A percentile compares a stretch with the other conserved stretches of the same genome.
Evolutionary conservation across 2,888 invertebrate species (phyloP).

Genomic region (Eulithis prunata): DNA sequence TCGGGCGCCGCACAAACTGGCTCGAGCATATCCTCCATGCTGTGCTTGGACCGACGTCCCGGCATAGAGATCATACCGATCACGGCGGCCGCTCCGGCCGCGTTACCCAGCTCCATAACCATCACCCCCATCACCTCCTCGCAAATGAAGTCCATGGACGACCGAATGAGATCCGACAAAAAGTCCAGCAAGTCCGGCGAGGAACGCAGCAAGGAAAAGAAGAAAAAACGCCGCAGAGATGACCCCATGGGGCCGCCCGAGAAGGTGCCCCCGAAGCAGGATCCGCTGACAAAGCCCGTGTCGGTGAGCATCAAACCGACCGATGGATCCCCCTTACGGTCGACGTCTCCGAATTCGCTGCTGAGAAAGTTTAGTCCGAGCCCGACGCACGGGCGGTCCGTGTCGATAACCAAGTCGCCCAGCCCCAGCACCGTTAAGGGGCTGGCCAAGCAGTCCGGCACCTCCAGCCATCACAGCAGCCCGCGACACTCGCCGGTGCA

Average conservation of each 20-base stretch:
- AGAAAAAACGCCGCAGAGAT: slow-evolving; percentile 90
- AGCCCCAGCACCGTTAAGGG: slow-evolving; percentile 76
- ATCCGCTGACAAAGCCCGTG: slow-evolving; percentile 88
- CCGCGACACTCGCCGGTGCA: slow-evolving; percentile 91
- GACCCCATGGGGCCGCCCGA: slow-evolving; percentile 93
- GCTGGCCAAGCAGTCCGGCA: slow-evolving; percentile 76
- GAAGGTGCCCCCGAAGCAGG: slow-evolving; percentile 90
- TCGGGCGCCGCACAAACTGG: slow-evolving; percentile 85
- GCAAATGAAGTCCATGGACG: slow-evolving; percentile 79
- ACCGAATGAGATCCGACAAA: slow-evolving; percentile 75
- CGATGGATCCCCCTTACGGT: slow-evolving; percentile 85
- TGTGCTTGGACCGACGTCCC: slow-evolving; percentile 87
- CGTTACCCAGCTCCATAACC: slow-evolving; percentile 91
- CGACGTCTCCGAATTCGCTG: slow-evolving; percentile 87
- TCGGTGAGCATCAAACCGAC: slow-evolving; percentile 90
- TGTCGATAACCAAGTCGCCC: slow-evolving; percentile 86
- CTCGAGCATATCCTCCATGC: slow-evolving; percentile 83
- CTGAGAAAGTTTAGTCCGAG: slow-evolving; percentile 89
- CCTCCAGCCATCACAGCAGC: slow-evolving; percentile 85
- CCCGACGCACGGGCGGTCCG: slow-evolving; percentile 87
- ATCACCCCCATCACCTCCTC: slow-evolving; percentile 91
- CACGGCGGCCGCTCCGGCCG: slow-evolving; percentile 85
- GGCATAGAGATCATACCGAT: slow-evolving; percentile 95
- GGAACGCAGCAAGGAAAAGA: slow-evolving; percentile 86
- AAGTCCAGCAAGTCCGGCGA: slow-evolving; percentile 76